A percentile compares a stretch with the other conserved stretches of the same genome.
phyloP scores from a whole-genome alignment of 2,797 vertebrate species.

The Borostomias antarcticus region DNA sequence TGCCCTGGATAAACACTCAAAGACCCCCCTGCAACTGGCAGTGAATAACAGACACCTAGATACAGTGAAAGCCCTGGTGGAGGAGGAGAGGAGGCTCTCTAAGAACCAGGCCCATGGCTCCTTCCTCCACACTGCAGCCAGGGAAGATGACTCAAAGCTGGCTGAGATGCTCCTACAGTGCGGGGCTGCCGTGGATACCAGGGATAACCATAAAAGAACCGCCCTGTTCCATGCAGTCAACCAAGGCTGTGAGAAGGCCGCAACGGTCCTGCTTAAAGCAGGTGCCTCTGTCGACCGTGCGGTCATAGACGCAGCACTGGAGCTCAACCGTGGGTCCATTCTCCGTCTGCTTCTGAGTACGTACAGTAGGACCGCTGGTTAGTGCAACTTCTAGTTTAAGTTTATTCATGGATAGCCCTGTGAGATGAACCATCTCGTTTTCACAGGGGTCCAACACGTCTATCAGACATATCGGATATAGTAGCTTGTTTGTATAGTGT shows the following conservation, averaged over 20 bases:
- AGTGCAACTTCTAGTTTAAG: too few relatives aligned
- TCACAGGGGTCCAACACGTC: too few relatives aligned
- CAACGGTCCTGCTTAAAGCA: constrained; percentile 64
- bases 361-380: constrained; percentile 1
- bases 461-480: too few relatives aligned
- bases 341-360: constrained; percentile 67
- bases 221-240: constrained; percentile 66
- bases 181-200: constrained; percentile 46
- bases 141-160: constrained; percentile 65
- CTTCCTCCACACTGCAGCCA: constrained; percentile 75
- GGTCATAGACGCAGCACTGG: constrained; percentile 64
- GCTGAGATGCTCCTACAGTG: constrained; percentile 71
- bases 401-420: too few relatives aligned
- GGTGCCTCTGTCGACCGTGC: constrained; percentile 66
- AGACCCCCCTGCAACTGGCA: constrained; percentile 70
- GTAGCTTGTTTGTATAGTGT: too few relatives aligned
- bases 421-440: too few relatives aligned
- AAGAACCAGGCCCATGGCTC: constrained; percentile 59
- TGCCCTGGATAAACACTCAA: constrained; percentile 56
- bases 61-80: constrained; percentile 60
- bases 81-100: constrained; percentile 65
- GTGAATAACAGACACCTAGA: constrained; percentile 57
- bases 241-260: constrained; percentile 54
- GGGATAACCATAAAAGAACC: constrained; percentile 58
- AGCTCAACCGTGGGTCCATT: constrained; percentile 62